Evolutionary conservation across 2,888 invertebrate species (phyloP), one percentile per base, ranked within the genome.

Genomic region (Parascotia fuliginaria): DNA sequence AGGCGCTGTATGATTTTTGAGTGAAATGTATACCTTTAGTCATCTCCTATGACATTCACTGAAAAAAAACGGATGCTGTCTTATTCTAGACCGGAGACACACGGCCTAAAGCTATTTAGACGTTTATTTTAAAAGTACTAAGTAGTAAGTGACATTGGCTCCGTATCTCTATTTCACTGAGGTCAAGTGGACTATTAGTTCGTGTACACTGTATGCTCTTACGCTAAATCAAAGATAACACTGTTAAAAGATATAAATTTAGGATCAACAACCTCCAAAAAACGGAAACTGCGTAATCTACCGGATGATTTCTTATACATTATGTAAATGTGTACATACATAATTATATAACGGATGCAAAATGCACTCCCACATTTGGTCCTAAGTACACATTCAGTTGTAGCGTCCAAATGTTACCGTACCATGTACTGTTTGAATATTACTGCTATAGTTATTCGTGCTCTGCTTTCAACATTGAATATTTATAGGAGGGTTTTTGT

Each of bases 261-360:
- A 44, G 49, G 56, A 53, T 51, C 60, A 60, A 57, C 22, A 52
- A 68, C 59, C 47, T 51, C 4, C 15, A 29, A 48, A 55, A 65
- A 49, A 55, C 60, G 60, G 40, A 58, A 51, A 47, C 34, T 39
- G 46, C 44, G 54, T 42, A 53, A 44, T 15, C n/a, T 29, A 41
- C 58, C 65, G 65, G 62, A 60, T 34, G 55, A 55, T 48, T 58
- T 34, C 48, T 55, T 47, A 67, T 53, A 39, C 33, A 50, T 53
- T 56, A 61, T 65, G 53, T 44, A 40, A 50, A 50, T 50, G 27
- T 43, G 33, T 57, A 54, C 61, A 45, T 39, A 52, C 28, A 2
- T 47, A 59, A 42, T 65, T 68, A 64, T 46, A 55, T 49, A 29
- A 46, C 69, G 69, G 69, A 68, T 65, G 56, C 47, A 61, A 65